Conservation (phyloP, 2,797 vertebrate species). For the Chrosomus eos region DNA sequence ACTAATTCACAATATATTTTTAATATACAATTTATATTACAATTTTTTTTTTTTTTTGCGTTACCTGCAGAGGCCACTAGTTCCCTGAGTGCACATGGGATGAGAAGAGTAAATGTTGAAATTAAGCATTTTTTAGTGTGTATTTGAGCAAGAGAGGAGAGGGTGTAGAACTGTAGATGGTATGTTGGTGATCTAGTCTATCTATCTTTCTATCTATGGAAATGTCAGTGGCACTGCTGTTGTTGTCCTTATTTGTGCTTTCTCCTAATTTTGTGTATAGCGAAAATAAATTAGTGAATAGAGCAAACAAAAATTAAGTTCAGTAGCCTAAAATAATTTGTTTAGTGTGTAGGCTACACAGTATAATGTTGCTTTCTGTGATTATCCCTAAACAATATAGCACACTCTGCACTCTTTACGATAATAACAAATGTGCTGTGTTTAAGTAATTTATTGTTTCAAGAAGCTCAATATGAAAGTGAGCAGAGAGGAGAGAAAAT, state of each 20-base stretch:
- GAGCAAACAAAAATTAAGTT: neutral
- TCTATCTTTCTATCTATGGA: too few species aligned
- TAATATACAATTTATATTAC: too few species aligned
- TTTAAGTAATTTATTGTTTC: neutral
- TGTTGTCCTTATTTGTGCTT: neutral
- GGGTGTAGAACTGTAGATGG: too few species aligned
- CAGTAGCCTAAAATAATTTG: neutral
- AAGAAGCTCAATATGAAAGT: neutral
- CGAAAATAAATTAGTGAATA: neutral
- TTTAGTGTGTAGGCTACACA: neutral
- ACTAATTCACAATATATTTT: too few species aligned
- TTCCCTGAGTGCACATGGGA: too few species aligned
- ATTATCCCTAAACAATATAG: neutral
- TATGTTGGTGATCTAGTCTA: too few species aligned
- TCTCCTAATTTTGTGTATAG: neutral
- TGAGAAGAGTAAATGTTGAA: too few species aligned
- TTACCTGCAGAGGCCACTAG: too few species aligned
- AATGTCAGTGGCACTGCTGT: neutral
- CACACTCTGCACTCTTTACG: neutral
- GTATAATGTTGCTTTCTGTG: neutral
- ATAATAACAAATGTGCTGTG: neutral
- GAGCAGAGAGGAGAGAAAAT: neutral
- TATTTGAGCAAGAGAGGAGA: too few species aligned
- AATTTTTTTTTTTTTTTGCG: accelerated
- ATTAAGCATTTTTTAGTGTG: too few species aligned